These are phyloP conservation scores for Bovichtus variegatus DNA, from an alignment of 2,797 vertebrate genomes.

Conservation along the genomic window DNA sequence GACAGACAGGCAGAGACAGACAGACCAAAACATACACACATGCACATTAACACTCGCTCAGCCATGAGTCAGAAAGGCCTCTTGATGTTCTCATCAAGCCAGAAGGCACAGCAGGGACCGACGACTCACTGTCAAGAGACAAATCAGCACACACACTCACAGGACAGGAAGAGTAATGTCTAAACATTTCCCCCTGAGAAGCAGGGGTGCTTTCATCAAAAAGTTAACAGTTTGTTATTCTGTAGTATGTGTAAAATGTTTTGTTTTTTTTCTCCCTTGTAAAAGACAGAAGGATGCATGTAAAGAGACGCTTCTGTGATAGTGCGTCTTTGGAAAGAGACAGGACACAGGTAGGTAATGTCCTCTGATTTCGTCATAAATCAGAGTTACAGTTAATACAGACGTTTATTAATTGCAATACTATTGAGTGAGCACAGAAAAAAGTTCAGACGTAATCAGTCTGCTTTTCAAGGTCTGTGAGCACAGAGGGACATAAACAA, in stretches of 20 bases:
- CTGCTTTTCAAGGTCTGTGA: conserved; percentile 24
- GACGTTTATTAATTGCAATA: conserved; percentile 36
- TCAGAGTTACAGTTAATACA: conserved; percentile 11
- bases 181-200: conserved; percentile 38
- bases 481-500: conserved; percentile 22
- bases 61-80: conserved; percentile 65
- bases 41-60: conserved; percentile 24
- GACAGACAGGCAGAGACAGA: conserved; percentile 44
- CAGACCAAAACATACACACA: conserved; percentile 46
- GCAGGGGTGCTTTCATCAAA: conserved; percentile 36
- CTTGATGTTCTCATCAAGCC: conserved; percentile 73
- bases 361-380: conserved; percentile 22
- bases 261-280: not conserved
- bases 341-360: conserved; percentile 16
- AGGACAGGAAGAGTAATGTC: conserved; percentile 36
- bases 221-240: conserved; percentile 42
- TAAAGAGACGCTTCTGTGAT: conserved; percentile 1
- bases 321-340: conserved; percentile 5
- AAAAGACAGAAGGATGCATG: not conserved
- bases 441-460: conserved; percentile 21
- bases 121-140: conserved; percentile 66
- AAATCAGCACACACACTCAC: conserved; percentile 43
- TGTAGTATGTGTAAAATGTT: not conserved
- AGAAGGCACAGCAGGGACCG: conserved; percentile 71
- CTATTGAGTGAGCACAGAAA: conserved; percentile 11